Conservation (phyloP, 2,888 invertebrate genomes). For the Arrhopalites spinosus region DNA sequence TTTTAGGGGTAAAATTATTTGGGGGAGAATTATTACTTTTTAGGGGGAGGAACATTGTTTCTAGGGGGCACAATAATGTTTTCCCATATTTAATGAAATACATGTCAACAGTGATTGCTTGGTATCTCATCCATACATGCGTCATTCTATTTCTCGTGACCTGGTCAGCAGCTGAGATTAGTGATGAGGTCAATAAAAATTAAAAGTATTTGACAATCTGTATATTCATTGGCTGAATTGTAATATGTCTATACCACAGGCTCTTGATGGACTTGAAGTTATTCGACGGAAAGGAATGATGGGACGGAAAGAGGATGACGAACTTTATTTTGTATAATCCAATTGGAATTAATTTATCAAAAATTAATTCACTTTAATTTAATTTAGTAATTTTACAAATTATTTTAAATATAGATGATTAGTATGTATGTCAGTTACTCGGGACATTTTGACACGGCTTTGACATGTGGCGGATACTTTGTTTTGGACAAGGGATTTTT, state of each 20-base stretch:
- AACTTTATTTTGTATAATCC: conserved; percentile 48
- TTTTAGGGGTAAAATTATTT: no score
- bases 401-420: conserved; percentile 29
- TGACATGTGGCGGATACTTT: conserved; percentile 38
- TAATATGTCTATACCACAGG: background rate
- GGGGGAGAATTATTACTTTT: no score
- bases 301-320: conserved; percentile 44
- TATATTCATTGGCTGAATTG: no score
- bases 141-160: conserved; percentile 35
- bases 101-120: no score
- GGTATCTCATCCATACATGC: conserved; percentile 38
- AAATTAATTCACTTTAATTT: background rate
- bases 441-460: conserved; percentile 40
- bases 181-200: conserved; percentile 42
- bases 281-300: conserved; percentile 46
- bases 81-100: no score
- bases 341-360: background rate
- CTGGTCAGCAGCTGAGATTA: conserved; percentile 36
- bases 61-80: no score
- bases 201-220: background rate
- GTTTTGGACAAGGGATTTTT: conserved; percentile 41
- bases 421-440: conserved; percentile 44
- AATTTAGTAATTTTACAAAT: no score
- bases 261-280: conserved; percentile 37
- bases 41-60: no score